A percentile compares a stretch with the other conserved stretches of the same genome.
Conservation (phyloP, 2,797 vertebrate species). For the Malurus leucopterus region DNA sequence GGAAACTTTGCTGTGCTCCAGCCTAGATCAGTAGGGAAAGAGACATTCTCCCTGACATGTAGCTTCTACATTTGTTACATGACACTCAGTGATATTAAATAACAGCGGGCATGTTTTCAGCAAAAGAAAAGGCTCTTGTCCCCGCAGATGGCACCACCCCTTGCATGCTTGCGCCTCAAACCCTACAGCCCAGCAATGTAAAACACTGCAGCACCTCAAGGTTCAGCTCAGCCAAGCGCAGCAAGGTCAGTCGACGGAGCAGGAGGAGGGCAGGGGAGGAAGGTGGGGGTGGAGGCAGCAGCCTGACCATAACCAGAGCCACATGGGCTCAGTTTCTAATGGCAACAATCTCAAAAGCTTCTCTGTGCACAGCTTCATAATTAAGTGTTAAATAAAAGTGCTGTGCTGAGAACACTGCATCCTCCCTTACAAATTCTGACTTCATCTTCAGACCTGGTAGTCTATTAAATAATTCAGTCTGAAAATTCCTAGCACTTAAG, state of each 20-base stretch:
- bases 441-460: slow-evolving; percentile 48
- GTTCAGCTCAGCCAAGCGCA: slow-evolving; percentile 75
- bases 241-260: slow-evolving; percentile 77
- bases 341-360: slow-evolving; percentile 75
- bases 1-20: slow-evolving; percentile 38
- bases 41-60: neutral
- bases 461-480: slow-evolving; percentile 43
- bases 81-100: neutral
- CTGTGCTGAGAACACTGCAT: neutral
- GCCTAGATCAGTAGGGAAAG: neutral
- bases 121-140: neutral
- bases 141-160: neutral
- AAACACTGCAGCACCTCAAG: slow-evolving; percentile 53
- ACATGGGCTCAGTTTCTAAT: slow-evolving; percentile 76
- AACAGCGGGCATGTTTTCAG: neutral
- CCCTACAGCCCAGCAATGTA: slow-evolving; percentile 47
- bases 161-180: neutral
- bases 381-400: slow-evolving; percentile 59
- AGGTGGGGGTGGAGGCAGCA: slow-evolving; percentile 39
- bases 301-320: slow-evolving; percentile 66
- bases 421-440: slow-evolving; percentile 51
- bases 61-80: slow-evolving; percentile 34
- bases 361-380: slow-evolving; percentile 57
- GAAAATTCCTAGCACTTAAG: slow-evolving; percentile 44
- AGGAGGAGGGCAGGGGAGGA: slow-evolving; percentile 53